Percentiles rank a stretch among this genome's conserved stretches.
These are phyloP conservation scores for Chelonus insularis DNA, from an alignment of 1,140 invertebrate species.

Conservation along the genomic window DNA sequence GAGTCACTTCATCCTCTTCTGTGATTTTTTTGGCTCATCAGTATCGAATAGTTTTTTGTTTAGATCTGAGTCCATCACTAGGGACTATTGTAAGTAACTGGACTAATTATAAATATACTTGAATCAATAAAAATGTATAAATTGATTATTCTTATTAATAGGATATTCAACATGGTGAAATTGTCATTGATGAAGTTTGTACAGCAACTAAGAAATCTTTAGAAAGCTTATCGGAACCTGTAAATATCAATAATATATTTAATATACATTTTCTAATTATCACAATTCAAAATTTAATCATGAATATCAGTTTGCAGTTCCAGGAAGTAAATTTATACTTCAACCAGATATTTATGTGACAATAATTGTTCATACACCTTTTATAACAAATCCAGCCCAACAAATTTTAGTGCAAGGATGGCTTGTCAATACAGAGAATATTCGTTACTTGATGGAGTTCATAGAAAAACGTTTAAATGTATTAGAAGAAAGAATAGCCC, in stretches of 20 bases:
- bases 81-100: conserved; percentile 66
- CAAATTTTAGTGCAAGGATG: conserved; percentile 79
- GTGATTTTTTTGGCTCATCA: conserved; percentile 63
- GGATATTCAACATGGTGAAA: conserved; percentile 69
- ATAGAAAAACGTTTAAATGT: conserved; percentile 64
- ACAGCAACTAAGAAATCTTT: conserved; percentile 67
- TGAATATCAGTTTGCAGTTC: conserved; percentile 67
- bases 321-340: conserved; percentile 69
- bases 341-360: conserved; percentile 76
- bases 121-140: too few relatives aligned
- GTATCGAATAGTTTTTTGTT: conserved; percentile 75
- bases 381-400: conserved; percentile 71
- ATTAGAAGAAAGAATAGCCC: conserved; percentile 68
- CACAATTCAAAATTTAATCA: conserved; percentile 9
- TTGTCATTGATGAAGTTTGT: conserved; percentile 73
- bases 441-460: conserved; percentile 64
- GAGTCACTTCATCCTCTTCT: conserved; percentile 58
- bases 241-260: conserved; percentile 59
- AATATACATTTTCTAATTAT: too few relatives aligned
- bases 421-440: conserved; percentile 66
- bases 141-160: conserved; percentile 26
- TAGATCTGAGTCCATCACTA: conserved; percentile 81
- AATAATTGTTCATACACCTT: conserved; percentile 79
- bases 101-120: too few relatives aligned
- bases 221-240: conserved; percentile 67